These are phyloP conservation scores for Podocnemis expansa DNA, from an alignment of 2,113 vertebrate species.

Conservation along the genomic window DNA sequence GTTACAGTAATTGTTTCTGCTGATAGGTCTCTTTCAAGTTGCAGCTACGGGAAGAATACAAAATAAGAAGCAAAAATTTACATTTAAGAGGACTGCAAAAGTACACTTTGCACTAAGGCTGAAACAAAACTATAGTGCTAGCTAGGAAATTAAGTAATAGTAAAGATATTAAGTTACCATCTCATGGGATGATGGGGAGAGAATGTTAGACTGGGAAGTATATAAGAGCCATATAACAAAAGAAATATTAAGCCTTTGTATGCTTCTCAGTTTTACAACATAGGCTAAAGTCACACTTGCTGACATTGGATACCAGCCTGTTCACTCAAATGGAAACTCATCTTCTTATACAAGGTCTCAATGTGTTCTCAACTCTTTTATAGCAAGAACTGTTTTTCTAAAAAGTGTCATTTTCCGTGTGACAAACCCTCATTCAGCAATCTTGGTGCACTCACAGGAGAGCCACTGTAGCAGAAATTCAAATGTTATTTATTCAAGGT, in stretches of 20 bases:
- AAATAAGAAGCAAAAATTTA: background rate
- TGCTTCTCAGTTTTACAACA: background rate
- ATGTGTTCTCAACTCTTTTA: background rate
- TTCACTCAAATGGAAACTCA: background rate
- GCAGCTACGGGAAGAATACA: background rate
- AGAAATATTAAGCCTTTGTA: background rate
- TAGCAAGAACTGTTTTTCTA: background rate
- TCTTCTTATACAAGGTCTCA: background rate
- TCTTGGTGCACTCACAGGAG: background rate
- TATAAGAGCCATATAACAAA: background rate
- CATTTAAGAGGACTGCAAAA: background rate
- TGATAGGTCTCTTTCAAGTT: conserved; percentile 4
- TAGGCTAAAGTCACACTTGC: background rate
- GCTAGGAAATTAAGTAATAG: background rate
- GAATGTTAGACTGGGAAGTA: background rate
- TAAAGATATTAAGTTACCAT: background rate
- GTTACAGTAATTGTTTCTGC: conserved; percentile 45
- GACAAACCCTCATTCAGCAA: background rate
- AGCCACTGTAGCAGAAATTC: background rate
- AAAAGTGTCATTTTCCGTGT: background rate
- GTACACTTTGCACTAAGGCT: background rate
- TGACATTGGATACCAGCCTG: background rate
- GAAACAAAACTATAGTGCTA: background rate
- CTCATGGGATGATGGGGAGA: background rate
- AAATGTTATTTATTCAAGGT: background rate